Conservation (phyloP, 2,888 invertebrate species). For the Diarsia brunnea region DNA sequence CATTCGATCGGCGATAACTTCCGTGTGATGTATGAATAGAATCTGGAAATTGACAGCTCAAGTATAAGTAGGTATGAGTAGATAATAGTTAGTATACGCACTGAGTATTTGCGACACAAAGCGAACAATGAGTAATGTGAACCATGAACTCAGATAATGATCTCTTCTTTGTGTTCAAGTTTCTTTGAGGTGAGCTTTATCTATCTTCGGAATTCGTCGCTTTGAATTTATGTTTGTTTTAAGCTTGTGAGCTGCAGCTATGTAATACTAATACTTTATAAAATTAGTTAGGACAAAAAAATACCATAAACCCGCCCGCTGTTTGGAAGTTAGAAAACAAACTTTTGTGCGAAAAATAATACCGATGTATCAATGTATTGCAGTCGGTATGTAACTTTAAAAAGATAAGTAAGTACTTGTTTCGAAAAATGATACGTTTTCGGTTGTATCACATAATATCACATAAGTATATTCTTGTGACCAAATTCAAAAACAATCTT, state of each 20-base stretch:
- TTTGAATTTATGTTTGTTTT: constrained; percentile 42
- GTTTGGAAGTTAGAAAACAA: not conserved
- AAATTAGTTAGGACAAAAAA: not conserved
- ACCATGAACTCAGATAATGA: constrained; percentile 63
- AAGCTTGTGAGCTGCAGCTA: not conserved
- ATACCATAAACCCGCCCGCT: too few relatives aligned
- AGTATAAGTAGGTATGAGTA: constrained; percentile 50
- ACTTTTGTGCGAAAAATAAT: not conserved
- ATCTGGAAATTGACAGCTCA: constrained; percentile 61
- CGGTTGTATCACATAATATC: not conserved
- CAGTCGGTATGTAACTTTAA: not conserved
- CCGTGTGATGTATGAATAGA: constrained; percentile 59
- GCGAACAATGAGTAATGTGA: constrained; percentile 58
- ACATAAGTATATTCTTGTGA: not conserved
- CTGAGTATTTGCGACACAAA: constrained; percentile 56
- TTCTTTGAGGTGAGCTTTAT: constrained; percentile 53
- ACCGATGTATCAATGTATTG: not conserved
- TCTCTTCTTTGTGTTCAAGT: constrained; percentile 56
- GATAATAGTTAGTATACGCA: constrained; percentile 45
- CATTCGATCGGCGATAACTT: constrained; percentile 57
- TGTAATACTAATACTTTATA: not conserved
- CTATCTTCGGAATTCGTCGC: constrained; percentile 41
- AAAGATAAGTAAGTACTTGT: not conserved
- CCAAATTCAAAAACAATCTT: not conserved
- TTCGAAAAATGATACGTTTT: not conserved